These are phyloP conservation scores for Daboia siamensis DNA, from an alignment of 2,113 vertebrate genomes.

Conservation along the genomic window DNA sequence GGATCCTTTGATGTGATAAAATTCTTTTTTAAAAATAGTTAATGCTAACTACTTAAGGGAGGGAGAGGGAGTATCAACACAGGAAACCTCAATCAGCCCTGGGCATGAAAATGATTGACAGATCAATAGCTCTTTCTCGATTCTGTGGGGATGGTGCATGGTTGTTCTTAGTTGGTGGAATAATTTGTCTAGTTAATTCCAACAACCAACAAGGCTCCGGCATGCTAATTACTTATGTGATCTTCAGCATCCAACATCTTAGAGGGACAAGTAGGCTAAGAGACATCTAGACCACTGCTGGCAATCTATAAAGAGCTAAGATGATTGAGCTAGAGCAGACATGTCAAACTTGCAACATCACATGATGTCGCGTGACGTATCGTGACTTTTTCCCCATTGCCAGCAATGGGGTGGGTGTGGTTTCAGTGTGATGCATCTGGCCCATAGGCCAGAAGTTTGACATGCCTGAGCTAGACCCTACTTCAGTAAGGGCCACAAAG, in stretches of 20 bases:
- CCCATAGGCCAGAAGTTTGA: too few relatives aligned
- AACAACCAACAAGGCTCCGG: background rate
- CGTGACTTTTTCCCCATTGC: too few relatives aligned
- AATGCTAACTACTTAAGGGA: background rate
- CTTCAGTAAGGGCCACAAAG: background rate
- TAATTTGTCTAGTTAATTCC: background rate
- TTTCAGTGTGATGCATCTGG: too few relatives aligned
- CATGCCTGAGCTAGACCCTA: background rate
- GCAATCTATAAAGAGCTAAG: background rate
- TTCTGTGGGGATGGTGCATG: background rate
- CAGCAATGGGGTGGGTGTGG: too few relatives aligned
- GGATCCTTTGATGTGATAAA: background rate
- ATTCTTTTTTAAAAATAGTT: fast-evolving
- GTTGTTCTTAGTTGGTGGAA: background rate
- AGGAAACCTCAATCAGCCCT: background rate
- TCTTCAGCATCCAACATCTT: background rate
- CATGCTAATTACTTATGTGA: background rate
- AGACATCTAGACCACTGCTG: background rate
- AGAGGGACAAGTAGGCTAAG: background rate
- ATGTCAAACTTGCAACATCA: too few relatives aligned
- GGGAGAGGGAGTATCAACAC: background rate
- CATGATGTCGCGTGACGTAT: too few relatives aligned
- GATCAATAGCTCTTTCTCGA: background rate
- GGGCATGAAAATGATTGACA: background rate
- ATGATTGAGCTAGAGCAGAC: background rate